phyloP scores from a whole-genome alignment of 2,797 vertebrate genomes.

The Dendrocincla fuliginosa region DNA sequence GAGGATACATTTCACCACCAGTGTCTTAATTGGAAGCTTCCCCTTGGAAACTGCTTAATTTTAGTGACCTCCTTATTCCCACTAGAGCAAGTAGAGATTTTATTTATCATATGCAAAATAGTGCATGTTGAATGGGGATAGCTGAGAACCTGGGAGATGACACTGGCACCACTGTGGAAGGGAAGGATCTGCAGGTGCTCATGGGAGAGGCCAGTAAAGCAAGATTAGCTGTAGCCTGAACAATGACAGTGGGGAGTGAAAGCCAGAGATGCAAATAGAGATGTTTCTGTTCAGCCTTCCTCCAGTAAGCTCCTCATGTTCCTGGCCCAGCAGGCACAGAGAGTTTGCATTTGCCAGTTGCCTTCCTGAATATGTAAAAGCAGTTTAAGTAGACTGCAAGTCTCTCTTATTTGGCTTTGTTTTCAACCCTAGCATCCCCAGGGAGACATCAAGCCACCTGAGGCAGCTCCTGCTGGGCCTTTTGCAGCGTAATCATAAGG shows the following conservation, averaged over 20 bases:
- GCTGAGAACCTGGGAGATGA: background rate
- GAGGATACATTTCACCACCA: background rate
- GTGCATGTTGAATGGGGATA: background rate
- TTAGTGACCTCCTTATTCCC: background rate
- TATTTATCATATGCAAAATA: background rate
- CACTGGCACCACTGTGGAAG: background rate
- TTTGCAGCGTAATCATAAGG: conserved; percentile 88
- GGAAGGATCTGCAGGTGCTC: background rate
- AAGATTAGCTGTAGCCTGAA: background rate
- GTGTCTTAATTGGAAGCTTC: background rate
- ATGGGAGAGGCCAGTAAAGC: background rate
- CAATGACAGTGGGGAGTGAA: background rate
- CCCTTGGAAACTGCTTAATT: background rate
- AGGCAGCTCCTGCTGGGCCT: conserved; percentile 90
- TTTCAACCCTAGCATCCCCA: conserved; percentile 85
- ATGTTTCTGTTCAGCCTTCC: background rate
- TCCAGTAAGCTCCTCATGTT: background rate
- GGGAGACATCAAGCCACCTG: conserved; percentile 89
- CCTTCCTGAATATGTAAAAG: conserved; percentile 27
- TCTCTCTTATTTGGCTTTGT: conserved; percentile 13
- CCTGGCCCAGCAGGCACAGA: conserved; percentile 21
- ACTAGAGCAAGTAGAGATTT: background rate
- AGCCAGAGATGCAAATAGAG: background rate
- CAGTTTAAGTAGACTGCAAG: background rate
- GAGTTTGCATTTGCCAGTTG: conserved; percentile 22